phyloP scores from a whole-genome alignment of 2,888 invertebrate genomes.

The Drosophila aldrichi region DNA sequence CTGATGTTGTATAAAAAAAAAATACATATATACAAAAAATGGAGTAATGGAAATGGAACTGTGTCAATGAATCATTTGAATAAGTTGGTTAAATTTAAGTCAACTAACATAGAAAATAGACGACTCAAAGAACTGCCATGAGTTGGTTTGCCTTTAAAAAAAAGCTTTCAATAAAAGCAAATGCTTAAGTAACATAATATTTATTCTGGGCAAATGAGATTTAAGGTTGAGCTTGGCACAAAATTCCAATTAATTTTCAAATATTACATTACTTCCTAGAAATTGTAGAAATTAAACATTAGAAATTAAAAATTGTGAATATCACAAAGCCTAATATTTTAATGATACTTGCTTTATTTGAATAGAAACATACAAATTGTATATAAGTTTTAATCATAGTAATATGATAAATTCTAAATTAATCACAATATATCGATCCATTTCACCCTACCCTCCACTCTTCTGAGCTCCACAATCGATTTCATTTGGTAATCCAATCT shows the following conservation, averaged over 20 bases:
- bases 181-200: not conserved
- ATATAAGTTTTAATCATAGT: no score
- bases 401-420: no score
- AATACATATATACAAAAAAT: not conserved
- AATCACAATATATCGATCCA: not conserved
- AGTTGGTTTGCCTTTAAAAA: not conserved
- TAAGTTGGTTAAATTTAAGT: constrained; percentile 1
- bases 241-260: no score
- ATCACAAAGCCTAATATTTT: no score
- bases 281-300: no score
- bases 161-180: not conserved
- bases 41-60: not conserved
- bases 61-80: constrained; percentile 19
- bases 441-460: not conserved
- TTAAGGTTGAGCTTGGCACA: no score
- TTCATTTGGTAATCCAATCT: constrained; percentile 6
- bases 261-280: no score
- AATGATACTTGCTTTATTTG: no score
- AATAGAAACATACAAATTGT: no score
- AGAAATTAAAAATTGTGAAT: no score
- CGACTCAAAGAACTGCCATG: not conserved
- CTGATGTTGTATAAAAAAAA: not conserved
- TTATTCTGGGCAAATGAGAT: not conserved
- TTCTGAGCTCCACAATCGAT: constrained; percentile 22
- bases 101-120: not conserved